Evolutionary conservation across 2,888 invertebrate species (phyloP), one percentile per base, ranked within the genome.

Genomic region (Pedicia rivosa): DNA sequence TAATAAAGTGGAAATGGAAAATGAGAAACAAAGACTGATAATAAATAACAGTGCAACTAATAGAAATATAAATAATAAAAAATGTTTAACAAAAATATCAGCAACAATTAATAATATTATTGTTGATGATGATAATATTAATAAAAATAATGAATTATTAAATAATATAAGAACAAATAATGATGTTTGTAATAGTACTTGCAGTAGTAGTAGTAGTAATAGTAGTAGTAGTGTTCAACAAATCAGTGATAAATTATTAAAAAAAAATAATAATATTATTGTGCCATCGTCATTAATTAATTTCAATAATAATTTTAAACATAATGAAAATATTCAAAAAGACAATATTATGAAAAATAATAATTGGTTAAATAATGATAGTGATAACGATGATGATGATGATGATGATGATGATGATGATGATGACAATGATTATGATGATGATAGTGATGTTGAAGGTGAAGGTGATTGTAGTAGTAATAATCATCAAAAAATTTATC

Each of bases 21-120:
- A 25, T 25, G 35, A 35, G 35, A 35, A 35, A 35, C 15, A 26
- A 35, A 35, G 35, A 35, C 35, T 35, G 35, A 35, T 15, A 35
- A 25, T 15, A 15, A 35, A 35, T 20, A 35, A 20, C 20, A 20
- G 17, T 20, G 14, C 20, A 32, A 10, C 13, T 20, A 32, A 31
- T 31, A 16, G 31, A 3, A 31, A 31, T 20, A 17, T 17, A 19
- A 31, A 20, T 13, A 32, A 32, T 3, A 20, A 20, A 6, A 20
- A 8, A 6, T 20, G 13, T 20, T 22, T 20, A 13, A 12, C 20
- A 32, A 13, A 20, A 13, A 20, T 32, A 20, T 20, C 32, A 32
- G 13, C 25, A 26, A 26, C 15, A 16, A 24, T 10, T 8, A 8
- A 24, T 24, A 24, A 24, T 10, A 24, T 10, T 24, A n/a, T n/a